These are phyloP conservation scores for Atrina japonica DNA, from an alignment of 2,888 invertebrate genomes.

Conservation along the genomic window DNA sequence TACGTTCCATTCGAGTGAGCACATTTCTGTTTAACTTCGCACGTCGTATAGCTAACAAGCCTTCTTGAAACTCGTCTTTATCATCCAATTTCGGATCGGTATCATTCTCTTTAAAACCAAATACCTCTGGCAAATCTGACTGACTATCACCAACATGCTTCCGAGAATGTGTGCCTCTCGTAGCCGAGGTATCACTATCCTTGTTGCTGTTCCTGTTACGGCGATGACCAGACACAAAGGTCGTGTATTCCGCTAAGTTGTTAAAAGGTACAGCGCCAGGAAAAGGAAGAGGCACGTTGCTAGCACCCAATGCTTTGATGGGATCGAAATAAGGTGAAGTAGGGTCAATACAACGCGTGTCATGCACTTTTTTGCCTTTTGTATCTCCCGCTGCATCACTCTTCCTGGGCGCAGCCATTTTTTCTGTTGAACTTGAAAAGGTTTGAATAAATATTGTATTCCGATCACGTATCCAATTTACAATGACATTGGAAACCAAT, in stretches of 20 bases:
- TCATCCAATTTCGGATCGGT: conserved; percentile 32
- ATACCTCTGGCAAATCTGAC: background rate
- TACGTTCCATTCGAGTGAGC: conserved; percentile 66
- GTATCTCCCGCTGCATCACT: conserved; percentile 28
- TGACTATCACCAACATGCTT: too few relatives aligned
- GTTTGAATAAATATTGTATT: conserved; percentile 4
- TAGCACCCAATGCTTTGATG: conserved; percentile 57
- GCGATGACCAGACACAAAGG: conserved; percentile 32
- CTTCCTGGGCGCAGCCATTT: conserved; percentile 63
- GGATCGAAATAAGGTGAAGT: conserved; percentile 67
- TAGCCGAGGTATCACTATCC: conserved; percentile 19
- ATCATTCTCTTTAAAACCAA: conserved; percentile 15
- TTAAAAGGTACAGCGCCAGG: conserved; percentile 60
- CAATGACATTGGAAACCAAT: too few relatives aligned
- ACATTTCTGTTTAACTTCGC: conserved; percentile 50
- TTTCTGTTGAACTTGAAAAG: conserved; percentile 18
- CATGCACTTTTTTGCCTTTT: conserved; percentile 34
- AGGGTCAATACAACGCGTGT: conserved; percentile 55
- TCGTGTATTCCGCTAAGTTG: conserved; percentile 67
- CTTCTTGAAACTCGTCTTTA: background rate
- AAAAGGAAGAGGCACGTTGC: conserved; percentile 53
- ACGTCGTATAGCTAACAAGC: background rate
- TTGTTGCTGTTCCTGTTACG: conserved; percentile 47
- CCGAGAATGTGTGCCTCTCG: background rate
- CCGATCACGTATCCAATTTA: conserved; percentile 1